phyloP scores from a whole-genome alignment of 2,113 vertebrate species.

The Pungitius pungitius region DNA sequence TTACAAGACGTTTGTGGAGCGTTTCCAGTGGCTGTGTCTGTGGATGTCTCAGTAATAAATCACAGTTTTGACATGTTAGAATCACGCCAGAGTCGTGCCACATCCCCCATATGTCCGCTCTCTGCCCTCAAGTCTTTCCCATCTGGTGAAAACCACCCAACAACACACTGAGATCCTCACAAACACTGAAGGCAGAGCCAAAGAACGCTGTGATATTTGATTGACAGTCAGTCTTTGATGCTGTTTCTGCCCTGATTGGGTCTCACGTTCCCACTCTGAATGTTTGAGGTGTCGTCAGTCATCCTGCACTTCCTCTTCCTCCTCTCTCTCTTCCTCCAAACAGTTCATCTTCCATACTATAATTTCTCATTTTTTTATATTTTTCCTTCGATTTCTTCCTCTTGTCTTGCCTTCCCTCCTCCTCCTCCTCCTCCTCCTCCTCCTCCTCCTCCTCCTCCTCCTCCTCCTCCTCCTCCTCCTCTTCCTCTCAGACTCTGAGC shows the following conservation, averaged over 20 bases:
- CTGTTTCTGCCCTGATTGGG: not conserved
- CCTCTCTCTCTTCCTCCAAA: conserved; percentile 25
- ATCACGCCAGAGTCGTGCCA: conserved; percentile 65
- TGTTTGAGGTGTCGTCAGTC: conserved; percentile 21
- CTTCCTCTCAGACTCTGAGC: conserved; percentile 55
- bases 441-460: conserved; percentile 7
- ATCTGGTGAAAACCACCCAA: conserved; percentile 49
- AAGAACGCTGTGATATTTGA: not conserved
- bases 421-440: conserved; percentile 9
- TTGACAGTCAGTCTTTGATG: not conserved
- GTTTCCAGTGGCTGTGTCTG: conserved; percentile 36
- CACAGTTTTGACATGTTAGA: conserved; percentile 65
- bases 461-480: conserved; percentile 10
- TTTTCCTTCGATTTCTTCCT: conserved; percentile 44
- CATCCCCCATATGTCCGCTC: conserved; percentile 68
- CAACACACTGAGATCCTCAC: not conserved
- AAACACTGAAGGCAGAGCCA: not conserved
- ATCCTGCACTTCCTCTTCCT: not conserved
- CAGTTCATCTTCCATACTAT: conserved; percentile 46
- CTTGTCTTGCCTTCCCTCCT: conserved; percentile 17
- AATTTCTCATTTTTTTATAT: conserved; percentile 49
- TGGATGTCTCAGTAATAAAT: conserved; percentile 61
- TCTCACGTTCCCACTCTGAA: not conserved
- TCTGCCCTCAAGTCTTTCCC: conserved; percentile 57
- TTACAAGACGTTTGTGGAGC: not conserved